phyloP scores from a whole-genome alignment of 2,113 vertebrate species.

The Oncorhynchus mykiss region DNA sequence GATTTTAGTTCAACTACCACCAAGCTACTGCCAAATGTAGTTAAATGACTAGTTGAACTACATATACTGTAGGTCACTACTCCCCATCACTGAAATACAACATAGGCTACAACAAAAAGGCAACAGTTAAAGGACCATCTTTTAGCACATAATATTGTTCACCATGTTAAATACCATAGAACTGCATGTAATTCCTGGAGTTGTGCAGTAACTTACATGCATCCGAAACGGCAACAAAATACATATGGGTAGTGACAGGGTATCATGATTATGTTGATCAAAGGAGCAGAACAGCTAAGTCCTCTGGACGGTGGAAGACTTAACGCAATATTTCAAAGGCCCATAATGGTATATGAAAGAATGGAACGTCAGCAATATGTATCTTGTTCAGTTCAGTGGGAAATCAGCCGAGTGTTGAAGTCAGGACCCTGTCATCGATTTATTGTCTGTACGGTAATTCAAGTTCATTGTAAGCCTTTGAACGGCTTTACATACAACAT shows the following conservation, averaged over 20 bases:
- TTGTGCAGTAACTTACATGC: slow-evolving; percentile 16
- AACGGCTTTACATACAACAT: not conserved
- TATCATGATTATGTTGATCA: slow-evolving; percentile 54
- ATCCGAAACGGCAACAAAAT: slow-evolving; percentile 38
- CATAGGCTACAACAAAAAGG: too few relatives aligned
- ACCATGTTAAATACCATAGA: not conserved
- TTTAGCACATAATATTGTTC: too few relatives aligned
- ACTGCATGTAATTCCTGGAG: slow-evolving; percentile 22
- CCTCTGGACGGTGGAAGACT: slow-evolving; percentile 12
- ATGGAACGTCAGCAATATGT: slow-evolving; percentile 50
- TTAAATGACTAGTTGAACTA: too few relatives aligned
- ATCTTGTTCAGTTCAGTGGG: slow-evolving; percentile 33
- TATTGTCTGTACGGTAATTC: slow-evolving; percentile 47
- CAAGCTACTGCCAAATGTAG: too few relatives aligned
- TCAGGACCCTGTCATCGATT: slow-evolving; percentile 42
- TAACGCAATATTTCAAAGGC: slow-evolving; percentile 48
- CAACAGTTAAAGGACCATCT: too few relatives aligned
- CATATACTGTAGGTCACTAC: too few relatives aligned
- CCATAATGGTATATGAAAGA: slow-evolving; percentile 31
- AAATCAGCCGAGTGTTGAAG: slow-evolving; percentile 22
- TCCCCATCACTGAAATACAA: too few relatives aligned
- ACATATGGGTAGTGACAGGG: slow-evolving; percentile 39
- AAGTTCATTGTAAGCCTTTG: slow-evolving; percentile 45
- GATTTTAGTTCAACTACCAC: too few relatives aligned
- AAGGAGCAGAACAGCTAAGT: slow-evolving; percentile 21